Evolutionary conservation across 2,113 vertebrate genomes (phyloP).

Genomic region (Triplophysa dalaica): DNA sequence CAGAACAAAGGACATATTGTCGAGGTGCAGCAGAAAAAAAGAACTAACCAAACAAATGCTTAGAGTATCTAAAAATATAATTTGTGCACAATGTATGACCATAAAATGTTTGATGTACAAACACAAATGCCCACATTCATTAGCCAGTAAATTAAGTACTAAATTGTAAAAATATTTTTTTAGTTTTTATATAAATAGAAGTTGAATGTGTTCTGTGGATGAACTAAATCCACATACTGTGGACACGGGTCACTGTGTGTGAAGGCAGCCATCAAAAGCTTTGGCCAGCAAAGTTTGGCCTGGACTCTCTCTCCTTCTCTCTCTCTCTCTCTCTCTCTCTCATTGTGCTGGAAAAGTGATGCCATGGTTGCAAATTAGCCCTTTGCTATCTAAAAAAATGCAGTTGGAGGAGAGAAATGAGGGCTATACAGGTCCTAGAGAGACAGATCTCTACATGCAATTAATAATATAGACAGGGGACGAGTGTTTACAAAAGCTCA

Average conservation of each 20-base stretch:
- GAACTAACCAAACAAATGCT: constrained; percentile 11
- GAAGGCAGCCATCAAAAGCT: constrained; percentile 54
- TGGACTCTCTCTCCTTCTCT: constrained; percentile 23
- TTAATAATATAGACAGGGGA: not conserved
- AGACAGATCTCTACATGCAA: constrained; percentile 22
- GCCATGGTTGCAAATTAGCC: constrained; percentile 52
- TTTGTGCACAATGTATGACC: not conserved
- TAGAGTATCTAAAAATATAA: not conserved
- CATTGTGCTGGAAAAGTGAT: constrained; percentile 51
- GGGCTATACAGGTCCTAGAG: constrained; percentile 25
- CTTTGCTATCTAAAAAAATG: constrained; percentile 47
- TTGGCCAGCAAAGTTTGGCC: constrained; percentile 46
- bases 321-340: constrained; percentile 50
- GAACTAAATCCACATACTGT: constrained; percentile 8
- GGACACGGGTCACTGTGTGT: constrained; percentile 32
- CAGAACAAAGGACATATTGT: constrained; percentile 61
- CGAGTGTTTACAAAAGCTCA: not conserved
- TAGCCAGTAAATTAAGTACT: not conserved
- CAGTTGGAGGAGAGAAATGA: not conserved
- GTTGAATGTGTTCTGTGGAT: not conserved
- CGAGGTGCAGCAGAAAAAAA: constrained; percentile 42
- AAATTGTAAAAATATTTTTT: not conserved
- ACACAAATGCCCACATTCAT: not conserved
- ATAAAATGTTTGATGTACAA: not conserved
- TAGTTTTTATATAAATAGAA: constrained; percentile 7